A percentile compares a stretch with the other conserved stretches of the same genome.
phyloP scores from a whole-genome alignment of 1,140 invertebrate genomes.

The Teleopsis dalmanni region DNA sequence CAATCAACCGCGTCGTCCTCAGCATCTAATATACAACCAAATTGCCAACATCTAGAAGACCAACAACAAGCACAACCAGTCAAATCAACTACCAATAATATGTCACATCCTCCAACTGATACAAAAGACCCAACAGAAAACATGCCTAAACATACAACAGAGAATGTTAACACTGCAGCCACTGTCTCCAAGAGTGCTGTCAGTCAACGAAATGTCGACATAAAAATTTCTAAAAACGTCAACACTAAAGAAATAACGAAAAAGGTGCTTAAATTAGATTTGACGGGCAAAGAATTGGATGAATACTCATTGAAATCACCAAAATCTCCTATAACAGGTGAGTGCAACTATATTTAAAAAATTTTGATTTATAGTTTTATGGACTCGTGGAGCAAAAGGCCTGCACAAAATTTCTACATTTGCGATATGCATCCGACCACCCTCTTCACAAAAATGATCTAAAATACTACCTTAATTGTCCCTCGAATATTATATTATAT shows the following conservation, averaged over 20 bases:
- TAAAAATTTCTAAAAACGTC: conserved; percentile 33
- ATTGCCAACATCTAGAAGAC: conserved; percentile 6
- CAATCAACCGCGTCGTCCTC: conserved; percentile 9
- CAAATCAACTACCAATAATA: not conserved
- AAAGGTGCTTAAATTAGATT: conserved; percentile 59
- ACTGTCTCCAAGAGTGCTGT: conserved; percentile 45
- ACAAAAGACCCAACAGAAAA: not conserved
- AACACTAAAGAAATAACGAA: conserved; percentile 51
- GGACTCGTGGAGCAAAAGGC: too few species aligned
- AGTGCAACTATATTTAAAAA: conserved; percentile 12
- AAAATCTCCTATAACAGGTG: conserved; percentile 40
- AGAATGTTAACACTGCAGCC: not conserved
- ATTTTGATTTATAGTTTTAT: too few species aligned
- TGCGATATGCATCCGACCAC: too few species aligned
- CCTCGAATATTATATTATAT: too few species aligned
- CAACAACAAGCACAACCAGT: conserved; percentile 11
- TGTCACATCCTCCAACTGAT: not conserved
- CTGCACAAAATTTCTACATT: too few species aligned
- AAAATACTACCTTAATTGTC: too few species aligned
- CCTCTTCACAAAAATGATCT: too few species aligned
- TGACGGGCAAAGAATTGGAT: conserved; percentile 34
- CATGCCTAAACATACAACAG: not conserved
- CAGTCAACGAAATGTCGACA: conserved; percentile 52
- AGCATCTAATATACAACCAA: conserved; percentile 5
- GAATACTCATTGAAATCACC: conserved; percentile 38